Conservation (phyloP, 2,888 invertebrate species). For the Temnothorax unifasciatus region DNA sequence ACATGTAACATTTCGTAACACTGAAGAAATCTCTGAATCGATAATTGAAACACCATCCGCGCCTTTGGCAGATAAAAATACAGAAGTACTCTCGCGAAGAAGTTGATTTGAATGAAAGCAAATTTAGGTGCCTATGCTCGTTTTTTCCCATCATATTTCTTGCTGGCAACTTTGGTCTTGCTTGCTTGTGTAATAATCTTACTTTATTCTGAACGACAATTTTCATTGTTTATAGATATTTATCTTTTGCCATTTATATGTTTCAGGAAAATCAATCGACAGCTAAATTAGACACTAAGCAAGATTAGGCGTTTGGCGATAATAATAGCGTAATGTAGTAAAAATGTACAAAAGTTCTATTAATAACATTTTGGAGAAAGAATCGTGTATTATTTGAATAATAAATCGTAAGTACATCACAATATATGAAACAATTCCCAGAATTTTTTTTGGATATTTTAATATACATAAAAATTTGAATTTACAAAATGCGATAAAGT, state of each 20-base stretch:
- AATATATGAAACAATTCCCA: not conserved
- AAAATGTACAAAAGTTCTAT: slow-evolving; percentile 43
- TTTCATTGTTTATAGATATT: not conserved
- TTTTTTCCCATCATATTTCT: not conserved
- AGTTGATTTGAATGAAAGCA: slow-evolving; percentile 33
- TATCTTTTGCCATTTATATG: slow-evolving; percentile 10
- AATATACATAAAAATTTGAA: no score
- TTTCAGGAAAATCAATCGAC: slow-evolving; percentile 58
- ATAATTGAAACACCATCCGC: slow-evolving; percentile 33
- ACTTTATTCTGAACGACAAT: not conserved
- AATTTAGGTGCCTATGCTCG: slow-evolving; percentile 56
- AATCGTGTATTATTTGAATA: slow-evolving; percentile 39
- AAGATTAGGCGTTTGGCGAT: slow-evolving; percentile 1
- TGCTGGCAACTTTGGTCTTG: not conserved
- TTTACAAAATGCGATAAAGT: no score
- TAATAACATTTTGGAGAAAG: not conserved
- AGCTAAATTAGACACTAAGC: slow-evolving; percentile 43
- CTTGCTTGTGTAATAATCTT: not conserved
- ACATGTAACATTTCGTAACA: slow-evolving; percentile 35
- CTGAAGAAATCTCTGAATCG: slow-evolving; percentile 45
- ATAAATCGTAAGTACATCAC: slow-evolving; percentile 13
- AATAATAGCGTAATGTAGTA: slow-evolving; percentile 7
- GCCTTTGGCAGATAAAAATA: slow-evolving; percentile 33
- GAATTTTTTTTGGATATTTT: no score
- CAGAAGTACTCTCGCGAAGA: slow-evolving; percentile 8